Conservation (phyloP, 2,113 vertebrate genomes). For the Protobothrops flavoviridis region DNA sequence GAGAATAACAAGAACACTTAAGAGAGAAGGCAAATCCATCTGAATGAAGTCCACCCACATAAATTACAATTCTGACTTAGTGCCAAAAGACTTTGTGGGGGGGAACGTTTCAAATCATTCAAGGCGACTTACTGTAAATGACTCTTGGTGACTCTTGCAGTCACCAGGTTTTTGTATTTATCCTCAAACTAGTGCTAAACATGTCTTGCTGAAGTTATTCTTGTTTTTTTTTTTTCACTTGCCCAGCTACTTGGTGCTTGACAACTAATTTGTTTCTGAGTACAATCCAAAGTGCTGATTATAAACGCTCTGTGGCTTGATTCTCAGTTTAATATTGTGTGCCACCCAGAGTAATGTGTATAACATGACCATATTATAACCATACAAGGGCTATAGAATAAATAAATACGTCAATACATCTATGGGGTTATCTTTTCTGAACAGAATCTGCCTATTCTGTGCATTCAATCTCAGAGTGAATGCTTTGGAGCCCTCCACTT, state of each 20-base stretch:
- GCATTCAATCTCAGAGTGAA: not conserved
- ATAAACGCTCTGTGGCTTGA: not conserved
- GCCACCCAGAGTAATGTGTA: not conserved
- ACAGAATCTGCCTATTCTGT: not conserved
- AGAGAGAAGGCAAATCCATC: not conserved
- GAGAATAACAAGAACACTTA: not conserved
- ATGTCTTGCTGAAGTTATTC: not conserved
- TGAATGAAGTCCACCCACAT: not conserved
- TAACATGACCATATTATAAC: no score
- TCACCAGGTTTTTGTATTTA: not conserved
- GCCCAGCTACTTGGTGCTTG: not conserved
- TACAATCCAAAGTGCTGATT: not conserved
- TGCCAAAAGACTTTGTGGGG: not conserved
- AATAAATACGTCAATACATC: not conserved
- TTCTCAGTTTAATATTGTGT: not conserved
- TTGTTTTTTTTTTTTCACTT: not conserved
- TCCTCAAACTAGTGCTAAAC: not conserved
- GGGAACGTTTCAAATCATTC: not conserved
- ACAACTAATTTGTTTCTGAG: not conserved
- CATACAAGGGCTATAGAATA: not conserved
- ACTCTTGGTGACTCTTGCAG: not conserved
- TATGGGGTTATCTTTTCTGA: not conserved
- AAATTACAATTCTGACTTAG: not conserved
- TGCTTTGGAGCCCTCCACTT: not conserved
- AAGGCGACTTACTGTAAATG: not conserved